These are phyloP conservation scores for Larimichthys crocea DNA, from an alignment of 2,113 vertebrate genomes.

Conservation along the genomic window DNA sequence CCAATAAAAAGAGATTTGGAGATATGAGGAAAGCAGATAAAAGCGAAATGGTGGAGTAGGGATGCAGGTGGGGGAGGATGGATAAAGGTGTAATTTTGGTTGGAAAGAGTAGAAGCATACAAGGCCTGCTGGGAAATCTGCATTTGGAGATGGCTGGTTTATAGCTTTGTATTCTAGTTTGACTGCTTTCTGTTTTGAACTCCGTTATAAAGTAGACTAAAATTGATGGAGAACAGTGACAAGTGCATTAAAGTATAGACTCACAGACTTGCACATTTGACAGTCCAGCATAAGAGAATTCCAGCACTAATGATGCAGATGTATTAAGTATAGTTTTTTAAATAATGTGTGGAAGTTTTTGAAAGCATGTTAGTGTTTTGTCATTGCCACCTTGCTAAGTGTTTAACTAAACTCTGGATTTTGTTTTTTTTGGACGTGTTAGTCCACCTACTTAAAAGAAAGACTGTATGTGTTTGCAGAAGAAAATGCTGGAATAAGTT, in stretches of 20 bases:
- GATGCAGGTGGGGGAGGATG: slow-evolving; percentile 61
- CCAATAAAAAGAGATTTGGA: slow-evolving; percentile 82
- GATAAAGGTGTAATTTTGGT: slow-evolving; percentile 77
- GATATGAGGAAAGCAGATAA: slow-evolving; percentile 69
- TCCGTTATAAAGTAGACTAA: slow-evolving; percentile 17
- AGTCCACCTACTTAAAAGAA: neutral
- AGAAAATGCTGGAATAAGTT: neutral
- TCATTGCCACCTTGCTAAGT: too few relatives aligned
- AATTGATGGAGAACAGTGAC: slow-evolving; percentile 22
- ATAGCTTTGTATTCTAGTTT: slow-evolving; percentile 51
- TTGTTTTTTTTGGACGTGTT: neutral
- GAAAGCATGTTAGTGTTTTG: neutral
- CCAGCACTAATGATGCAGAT: neutral
- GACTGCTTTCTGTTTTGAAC: slow-evolving; percentile 48
- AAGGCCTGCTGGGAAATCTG: slow-evolving; percentile 76
- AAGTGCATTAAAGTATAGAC: neutral
- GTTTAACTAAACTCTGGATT: neutral
- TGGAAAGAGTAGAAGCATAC: slow-evolving; percentile 38
- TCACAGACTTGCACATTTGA: slow-evolving; percentile 2
- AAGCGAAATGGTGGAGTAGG: slow-evolving; percentile 45
- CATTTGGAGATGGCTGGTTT: slow-evolving; percentile 38
- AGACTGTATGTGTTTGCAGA: neutral
- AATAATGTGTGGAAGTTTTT: neutral
- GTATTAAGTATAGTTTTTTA: too few relatives aligned
- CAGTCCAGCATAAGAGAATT: neutral